Conservation (phyloP, 1,140 invertebrate genomes). For the Lordiphosa clarofinis region DNA sequence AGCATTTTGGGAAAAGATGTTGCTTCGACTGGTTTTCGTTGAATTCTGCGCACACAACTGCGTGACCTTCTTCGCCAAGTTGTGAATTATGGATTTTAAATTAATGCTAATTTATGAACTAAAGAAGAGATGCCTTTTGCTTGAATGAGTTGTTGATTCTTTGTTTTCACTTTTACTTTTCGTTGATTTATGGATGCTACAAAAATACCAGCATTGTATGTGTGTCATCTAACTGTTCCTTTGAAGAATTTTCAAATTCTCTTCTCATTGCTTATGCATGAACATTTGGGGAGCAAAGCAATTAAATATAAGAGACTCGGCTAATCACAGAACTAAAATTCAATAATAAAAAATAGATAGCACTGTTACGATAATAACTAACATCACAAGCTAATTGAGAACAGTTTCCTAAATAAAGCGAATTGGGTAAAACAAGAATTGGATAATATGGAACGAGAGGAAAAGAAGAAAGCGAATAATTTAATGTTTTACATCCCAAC, state of each 20-base stretch:
- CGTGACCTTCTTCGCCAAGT: slow-evolving; percentile 37
- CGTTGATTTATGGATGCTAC: slow-evolving; percentile 40
- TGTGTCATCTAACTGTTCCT: slow-evolving; percentile 49
- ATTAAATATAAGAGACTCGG: slow-evolving; percentile 17
- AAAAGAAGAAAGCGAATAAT: too few species aligned
- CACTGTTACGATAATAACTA: slow-evolving; percentile 39
- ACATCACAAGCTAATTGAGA: slow-evolving; percentile 18
- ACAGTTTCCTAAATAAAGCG: slow-evolving; percentile 14
- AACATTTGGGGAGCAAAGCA: slow-evolving; percentile 14
- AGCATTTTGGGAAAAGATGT: slow-evolving; percentile 11
- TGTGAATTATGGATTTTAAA: slow-evolving; percentile 26
- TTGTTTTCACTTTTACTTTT: slow-evolving; percentile 49
- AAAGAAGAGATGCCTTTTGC: slow-evolving; percentile 8
- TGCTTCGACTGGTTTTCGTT: background rate
- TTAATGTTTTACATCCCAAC: too few species aligned
- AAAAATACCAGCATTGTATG: slow-evolving; percentile 8
- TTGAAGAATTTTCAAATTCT: slow-evolving; percentile 23
- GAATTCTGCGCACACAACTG: slow-evolving; percentile 7
- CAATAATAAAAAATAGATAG: slow-evolving; percentile 1
- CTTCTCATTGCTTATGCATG: slow-evolving; percentile 46
- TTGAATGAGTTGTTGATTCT: slow-evolving; percentile 36
- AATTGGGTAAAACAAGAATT: background rate
- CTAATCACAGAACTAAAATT: slow-evolving; percentile 29
- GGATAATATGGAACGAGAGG: too few species aligned
- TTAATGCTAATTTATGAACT: slow-evolving; percentile 35